Conservation (phyloP, 2,888 invertebrate genomes). For the Melanostoma scalare region DNA sequence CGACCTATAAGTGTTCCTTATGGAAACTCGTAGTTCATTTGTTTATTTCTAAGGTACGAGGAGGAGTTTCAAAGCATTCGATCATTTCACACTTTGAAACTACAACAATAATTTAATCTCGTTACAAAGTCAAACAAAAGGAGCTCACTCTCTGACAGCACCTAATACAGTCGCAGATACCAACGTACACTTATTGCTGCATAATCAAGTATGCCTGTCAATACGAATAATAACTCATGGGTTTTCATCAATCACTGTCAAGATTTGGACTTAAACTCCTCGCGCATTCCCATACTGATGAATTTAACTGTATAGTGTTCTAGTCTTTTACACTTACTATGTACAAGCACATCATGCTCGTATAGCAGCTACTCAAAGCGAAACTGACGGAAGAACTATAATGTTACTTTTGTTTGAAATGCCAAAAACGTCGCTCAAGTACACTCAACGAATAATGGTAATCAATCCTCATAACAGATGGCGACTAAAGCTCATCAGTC, state of each 20-base stretch:
- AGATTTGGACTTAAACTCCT: constrained; percentile 38
- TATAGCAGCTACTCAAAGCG: neutral
- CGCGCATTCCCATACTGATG: no score
- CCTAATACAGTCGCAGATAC: neutral
- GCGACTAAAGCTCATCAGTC: constrained; percentile 61
- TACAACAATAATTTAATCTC: constrained; percentile 30
- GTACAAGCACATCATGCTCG: no score
- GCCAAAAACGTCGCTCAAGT: constrained; percentile 58
- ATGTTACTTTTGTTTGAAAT: constrained; percentile 57
- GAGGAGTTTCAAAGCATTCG: no score
- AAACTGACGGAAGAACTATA: constrained; percentile 53
- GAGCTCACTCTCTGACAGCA: constrained; percentile 19
- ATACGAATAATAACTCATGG: constrained; percentile 68
- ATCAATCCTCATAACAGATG: constrained; percentile 68
- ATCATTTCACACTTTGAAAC: no score
- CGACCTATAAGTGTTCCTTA: no score
- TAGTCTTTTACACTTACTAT: no score
- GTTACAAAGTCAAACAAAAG: constrained; percentile 55
- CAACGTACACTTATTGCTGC: constrained; percentile 21
- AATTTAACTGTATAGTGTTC: no score
- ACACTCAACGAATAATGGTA: constrained; percentile 44
- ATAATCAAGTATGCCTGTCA: constrained; percentile 67
- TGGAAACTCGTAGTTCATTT: no score
- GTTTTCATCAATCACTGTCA: constrained; percentile 70
- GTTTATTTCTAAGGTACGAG: no score